phyloP scores from a whole-genome alignment of 2,113 vertebrate species.

The Salminus brasiliensis region DNA sequence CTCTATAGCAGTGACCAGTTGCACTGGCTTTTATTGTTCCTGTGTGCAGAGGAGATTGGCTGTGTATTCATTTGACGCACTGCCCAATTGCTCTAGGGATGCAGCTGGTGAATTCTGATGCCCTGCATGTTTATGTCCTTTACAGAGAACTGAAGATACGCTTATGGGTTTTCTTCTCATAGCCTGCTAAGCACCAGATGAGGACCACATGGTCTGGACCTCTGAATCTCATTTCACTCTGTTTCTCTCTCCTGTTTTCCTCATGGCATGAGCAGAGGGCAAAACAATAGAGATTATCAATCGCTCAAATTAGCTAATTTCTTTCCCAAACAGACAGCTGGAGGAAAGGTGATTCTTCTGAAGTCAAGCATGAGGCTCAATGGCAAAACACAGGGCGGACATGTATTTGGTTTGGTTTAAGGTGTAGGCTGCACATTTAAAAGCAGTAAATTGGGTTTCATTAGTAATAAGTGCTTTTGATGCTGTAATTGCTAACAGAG shows the following conservation, averaged over 20 bases:
- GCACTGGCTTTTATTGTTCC: constrained; percentile 59
- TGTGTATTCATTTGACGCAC: constrained; percentile 16
- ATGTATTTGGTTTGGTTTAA: not conserved
- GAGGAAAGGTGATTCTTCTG: not conserved
- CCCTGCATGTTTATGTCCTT: not conserved
- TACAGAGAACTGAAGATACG: not conserved
- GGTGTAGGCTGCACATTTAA: not conserved
- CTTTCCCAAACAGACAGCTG: not conserved
- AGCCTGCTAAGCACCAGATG: constrained; percentile 62
- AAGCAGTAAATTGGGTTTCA: not conserved
- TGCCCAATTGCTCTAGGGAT: constrained; percentile 37
- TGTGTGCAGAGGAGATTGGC: constrained; percentile 48
- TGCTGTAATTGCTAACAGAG: not conserved
- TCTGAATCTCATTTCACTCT: constrained; percentile 18
- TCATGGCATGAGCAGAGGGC: constrained; percentile 33
- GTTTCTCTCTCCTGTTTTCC: constrained; percentile 18
- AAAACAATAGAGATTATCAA: constrained; percentile 39
- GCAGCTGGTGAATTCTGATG: constrained; percentile 15
- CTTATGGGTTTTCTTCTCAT: constrained; percentile 20
- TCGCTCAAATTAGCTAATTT: constrained; percentile 31
- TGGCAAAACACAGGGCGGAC: not conserved
- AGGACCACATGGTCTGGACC: constrained; percentile 67
- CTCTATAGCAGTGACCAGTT: no score
- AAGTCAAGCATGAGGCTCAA: not conserved
- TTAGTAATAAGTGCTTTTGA: not conserved